Evolutionary conservation across 1,140 invertebrate genomes (phyloP), one percentile per base, ranked within the genome.

Genomic region (Leptopilina clavipes): DNA sequence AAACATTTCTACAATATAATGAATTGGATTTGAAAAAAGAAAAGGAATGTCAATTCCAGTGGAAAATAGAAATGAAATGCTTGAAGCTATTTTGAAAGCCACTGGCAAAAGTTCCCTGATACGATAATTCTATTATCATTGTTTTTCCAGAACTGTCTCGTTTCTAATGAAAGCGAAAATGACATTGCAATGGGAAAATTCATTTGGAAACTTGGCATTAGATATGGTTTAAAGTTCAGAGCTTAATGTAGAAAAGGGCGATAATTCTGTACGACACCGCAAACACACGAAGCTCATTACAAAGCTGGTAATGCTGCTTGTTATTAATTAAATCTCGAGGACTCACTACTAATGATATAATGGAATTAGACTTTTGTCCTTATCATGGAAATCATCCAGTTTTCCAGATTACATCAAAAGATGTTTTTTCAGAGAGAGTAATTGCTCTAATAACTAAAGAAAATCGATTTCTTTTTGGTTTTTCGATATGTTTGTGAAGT

Each of bases 181-280:
- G 22, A 22, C 56, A 65, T 25, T 56, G 44, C 22, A 48, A 76
- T 1, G n/a, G 18, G 65, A 56, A 77, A 81, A 81, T 81, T 77
- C 71, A 79, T 74, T 81, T 79, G 76, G 48, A 73, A 79, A 72
- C 74, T 77, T 71, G 70, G 76, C 76, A 74, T 45, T 81, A 76
- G 72, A 37, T 43, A 40, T 5, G 31, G 12, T 43, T 25, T 31
- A 59, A 77, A 75, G 73, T 78, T 81, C 48, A 17, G 31, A 12
- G 71, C 10, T 76, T 75, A 75, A 73, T 54, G 75, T 45, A 44
- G 40, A 18, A 74, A 73, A 45, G 75, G 12, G 72, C 22, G 65
- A 31, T 81, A 75, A 79, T 78, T 77, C 48, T 44, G 17, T 22
- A 70, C 72, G 10, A 22, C 48, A 17, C 19, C 54, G 59, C 70